Conservation (phyloP, 2,888 invertebrate genomes). For the Synergus japonicus region DNA sequence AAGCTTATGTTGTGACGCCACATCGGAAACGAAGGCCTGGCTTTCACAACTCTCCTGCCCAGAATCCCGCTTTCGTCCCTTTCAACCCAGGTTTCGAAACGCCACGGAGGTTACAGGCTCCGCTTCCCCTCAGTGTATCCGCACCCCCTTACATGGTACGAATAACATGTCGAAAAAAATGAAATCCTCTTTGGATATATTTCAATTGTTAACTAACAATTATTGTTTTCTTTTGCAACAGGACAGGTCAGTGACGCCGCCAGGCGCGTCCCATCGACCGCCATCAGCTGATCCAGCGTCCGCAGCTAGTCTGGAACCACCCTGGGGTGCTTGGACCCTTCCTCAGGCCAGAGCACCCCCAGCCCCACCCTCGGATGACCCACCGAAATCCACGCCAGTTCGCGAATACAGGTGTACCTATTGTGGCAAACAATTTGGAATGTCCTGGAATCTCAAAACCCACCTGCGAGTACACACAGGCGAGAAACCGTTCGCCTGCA, state of each 20-base stretch:
- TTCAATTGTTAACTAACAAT: background rate
- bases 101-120: conserved; percentile 81
- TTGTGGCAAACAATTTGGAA: conserved; percentile 94
- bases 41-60: conserved; percentile 91
- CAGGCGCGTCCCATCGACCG: conserved; percentile 73
- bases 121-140: conserved; percentile 85
- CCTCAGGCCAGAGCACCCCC: conserved; percentile 82
- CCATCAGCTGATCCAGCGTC: conserved; percentile 74
- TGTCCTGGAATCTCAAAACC: conserved; percentile 95
- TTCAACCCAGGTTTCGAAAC: conserved; percentile 79
- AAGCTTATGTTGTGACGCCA: conserved; percentile 92
- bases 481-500: conserved; percentile 93
- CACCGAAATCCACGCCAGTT: conserved; percentile 82
- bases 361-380: conserved; percentile 79
- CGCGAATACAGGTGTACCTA: conserved; percentile 93
- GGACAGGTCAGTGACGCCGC: conserved; percentile 74
- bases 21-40: conserved; percentile 92
- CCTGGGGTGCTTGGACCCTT: conserved; percentile 74
- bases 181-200: background rate
- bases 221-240: conserved; percentile 60
- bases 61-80: conserved; percentile 92
- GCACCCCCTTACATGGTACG: conserved; percentile 83
- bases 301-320: conserved; percentile 69
- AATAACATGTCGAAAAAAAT: conserved; percentile 21
- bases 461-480: conserved; percentile 93